A percentile compares a stretch with the other conserved stretches of the same genome.
Evolutionary conservation across 2,888 invertebrate species (phyloP).

Genomic region (Erebia aethiops): DNA sequence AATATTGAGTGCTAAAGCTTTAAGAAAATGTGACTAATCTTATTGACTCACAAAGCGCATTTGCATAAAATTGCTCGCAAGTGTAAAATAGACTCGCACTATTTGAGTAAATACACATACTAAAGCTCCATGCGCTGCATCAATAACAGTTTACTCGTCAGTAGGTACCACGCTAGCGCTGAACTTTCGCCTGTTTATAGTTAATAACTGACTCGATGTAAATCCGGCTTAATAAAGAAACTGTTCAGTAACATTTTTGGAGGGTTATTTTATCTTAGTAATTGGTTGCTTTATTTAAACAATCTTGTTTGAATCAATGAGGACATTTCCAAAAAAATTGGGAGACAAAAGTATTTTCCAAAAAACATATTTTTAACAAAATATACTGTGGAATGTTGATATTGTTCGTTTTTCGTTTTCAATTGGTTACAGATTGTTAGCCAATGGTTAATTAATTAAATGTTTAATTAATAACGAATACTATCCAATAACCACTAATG

Average conservation of each 20-base stretch:
- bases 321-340: constrained; percentile 23
- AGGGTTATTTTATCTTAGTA: constrained; percentile 15
- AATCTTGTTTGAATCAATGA: constrained; percentile 37
- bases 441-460: constrained; percentile 32
- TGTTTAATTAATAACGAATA: constrained; percentile 19
- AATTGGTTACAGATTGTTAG: constrained; percentile 34
- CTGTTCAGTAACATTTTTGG: constrained; percentile 29
- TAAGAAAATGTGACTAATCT: too few relatives aligned
- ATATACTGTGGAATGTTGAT: constrained; percentile 71
- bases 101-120: not conserved
- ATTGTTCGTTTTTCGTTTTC: constrained; percentile 39
- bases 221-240: constrained; percentile 24
- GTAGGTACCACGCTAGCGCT: not conserved
- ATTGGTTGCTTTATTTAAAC: constrained; percentile 18
- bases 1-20: too few relatives aligned
- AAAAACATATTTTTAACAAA: constrained; percentile 53
- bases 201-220: constrained; percentile 2
- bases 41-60: too few relatives aligned
- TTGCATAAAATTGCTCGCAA: too few relatives aligned
- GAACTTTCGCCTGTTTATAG: not conserved
- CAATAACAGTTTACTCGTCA: not conserved
- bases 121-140: too few relatives aligned
- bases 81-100: not conserved
- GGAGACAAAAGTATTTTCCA: constrained; percentile 39
- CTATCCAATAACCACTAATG: constrained; percentile 6